These are phyloP conservation scores for Plectropomus leopardus DNA, from an alignment of 2,113 vertebrate genomes.

Conservation along the genomic window DNA sequence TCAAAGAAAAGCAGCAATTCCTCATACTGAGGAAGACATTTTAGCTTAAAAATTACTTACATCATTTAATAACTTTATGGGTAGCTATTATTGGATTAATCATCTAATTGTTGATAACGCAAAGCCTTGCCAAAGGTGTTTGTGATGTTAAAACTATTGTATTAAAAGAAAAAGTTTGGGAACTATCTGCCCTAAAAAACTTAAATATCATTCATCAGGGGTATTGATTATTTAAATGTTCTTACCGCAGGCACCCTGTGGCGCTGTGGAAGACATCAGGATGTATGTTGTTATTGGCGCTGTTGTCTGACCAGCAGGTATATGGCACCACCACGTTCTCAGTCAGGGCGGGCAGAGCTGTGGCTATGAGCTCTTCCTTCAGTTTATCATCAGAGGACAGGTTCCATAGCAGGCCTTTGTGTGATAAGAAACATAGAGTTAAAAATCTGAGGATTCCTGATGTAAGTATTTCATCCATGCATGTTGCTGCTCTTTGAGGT, in stretches of 20 bases:
- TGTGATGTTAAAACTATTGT: not conserved
- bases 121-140: not conserved
- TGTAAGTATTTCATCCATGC: not conserved
- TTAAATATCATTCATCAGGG: not conserved
- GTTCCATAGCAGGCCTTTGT: conserved; percentile 95
- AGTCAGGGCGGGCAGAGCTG: conserved; percentile 89
- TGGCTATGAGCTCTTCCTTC: conserved; percentile 88
- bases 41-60: not conserved
- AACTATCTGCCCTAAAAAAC: not conserved
- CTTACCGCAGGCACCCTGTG: conserved; percentile 94
- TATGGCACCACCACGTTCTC: conserved; percentile 91
- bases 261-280: conserved; percentile 92
- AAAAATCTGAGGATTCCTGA: not conserved
- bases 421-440: not conserved
- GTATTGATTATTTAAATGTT: not conserved
- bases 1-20: not conserved
- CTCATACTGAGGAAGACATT: not conserved
- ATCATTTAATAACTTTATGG: not conserved
- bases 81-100: not conserved
- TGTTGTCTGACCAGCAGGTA: conserved; percentile 85
- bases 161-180: no score
- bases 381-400: conserved; percentile 91
- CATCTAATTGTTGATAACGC: no score
- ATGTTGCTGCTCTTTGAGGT: not conserved
- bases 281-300: conserved; percentile 84